These are phyloP conservation scores for Meta bourneti DNA, from an alignment of 2,888 invertebrate species.

Conservation along the genomic window DNA sequence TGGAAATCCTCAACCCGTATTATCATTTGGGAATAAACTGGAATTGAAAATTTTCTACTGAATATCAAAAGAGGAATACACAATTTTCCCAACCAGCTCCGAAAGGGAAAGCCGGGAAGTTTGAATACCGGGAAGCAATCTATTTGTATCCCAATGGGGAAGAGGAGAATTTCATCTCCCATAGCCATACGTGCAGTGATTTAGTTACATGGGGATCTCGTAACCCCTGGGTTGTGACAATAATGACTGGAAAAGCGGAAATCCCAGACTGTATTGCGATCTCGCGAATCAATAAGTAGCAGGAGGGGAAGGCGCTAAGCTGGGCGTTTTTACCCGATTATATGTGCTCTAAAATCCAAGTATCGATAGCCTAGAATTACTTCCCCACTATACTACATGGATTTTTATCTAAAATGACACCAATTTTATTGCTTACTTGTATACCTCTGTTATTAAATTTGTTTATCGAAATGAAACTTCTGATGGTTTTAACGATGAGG, in stretches of 20 bases:
- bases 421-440: too few relatives aligned
- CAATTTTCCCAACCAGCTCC: too few relatives aligned
- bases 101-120: not conserved
- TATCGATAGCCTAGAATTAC: not conserved
- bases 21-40: not conserved
- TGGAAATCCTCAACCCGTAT: not conserved
- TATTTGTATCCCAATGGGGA: not conserved
- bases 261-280: not conserved
- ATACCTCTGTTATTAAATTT: too few relatives aligned
- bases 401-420: too few relatives aligned
- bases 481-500: too few relatives aligned
- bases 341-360: not conserved
- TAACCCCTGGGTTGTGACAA: not conserved
- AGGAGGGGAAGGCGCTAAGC: not conserved
- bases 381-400: too few relatives aligned
- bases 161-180: slow-evolving; percentile 3
- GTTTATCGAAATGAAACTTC: too few relatives aligned
- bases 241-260: not conserved
- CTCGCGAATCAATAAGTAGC: not conserved
- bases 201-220: slow-evolving; percentile 14
- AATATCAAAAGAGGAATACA: not conserved
- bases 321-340: not conserved
- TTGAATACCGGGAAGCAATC: slow-evolving; percentile 15
- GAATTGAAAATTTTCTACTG: not conserved
- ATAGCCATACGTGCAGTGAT: slow-evolving; percentile 1